Base-by-base conservation (phyloP, 2,113 vertebrate genomes). In the Amazona vittata region DNA sequence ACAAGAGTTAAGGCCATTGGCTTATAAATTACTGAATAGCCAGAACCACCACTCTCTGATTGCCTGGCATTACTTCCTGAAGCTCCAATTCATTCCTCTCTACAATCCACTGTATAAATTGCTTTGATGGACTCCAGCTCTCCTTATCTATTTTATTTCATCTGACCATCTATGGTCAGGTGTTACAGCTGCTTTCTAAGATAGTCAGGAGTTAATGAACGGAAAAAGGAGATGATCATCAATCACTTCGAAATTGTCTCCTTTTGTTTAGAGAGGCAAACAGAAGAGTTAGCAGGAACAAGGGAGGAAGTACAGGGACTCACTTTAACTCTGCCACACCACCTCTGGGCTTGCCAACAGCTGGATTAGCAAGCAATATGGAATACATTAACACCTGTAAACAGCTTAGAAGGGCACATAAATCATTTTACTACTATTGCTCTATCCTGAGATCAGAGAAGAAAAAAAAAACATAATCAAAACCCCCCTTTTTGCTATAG, bases 331-430 rank as follows among this genome's bases (percentile, higher is more conserved):
- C 57, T 53, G 70, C 59, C 81, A 52, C 69, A 19, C 35, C 8
- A 6, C 6, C 60, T 21, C 68, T 2, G 2, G 0, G 28, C 0
- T 47, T 31, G 44, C 33, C 91, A 89, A 60, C 53, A 49, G 63
- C 41, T 0, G 0, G 64, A 10, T 19, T 2, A 14, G 0, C 2
- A 31, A 80, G 71, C 62, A 71, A 0, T 24, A 22, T 18, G 70
- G 65, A 28, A 19, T 41, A 86, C 37, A 25, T 33, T n/a, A 74
- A 20, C 81, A 75, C 55, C 81, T 85, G 41, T 10, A 20, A 41
- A 31, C 31, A 24, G 47, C 12, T n/a, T 11, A 29, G n/a, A 47
- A 80, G 49, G 28, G n/a, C 59, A 62, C 21, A 35, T 9, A 50
- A 14, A 74, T 44, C 13, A 70, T 6, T 81, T 44, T 62, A n/a